phyloP scores from a whole-genome alignment of 2,797 vertebrate genomes.

The Notoglanidium macrostoma region DNA sequence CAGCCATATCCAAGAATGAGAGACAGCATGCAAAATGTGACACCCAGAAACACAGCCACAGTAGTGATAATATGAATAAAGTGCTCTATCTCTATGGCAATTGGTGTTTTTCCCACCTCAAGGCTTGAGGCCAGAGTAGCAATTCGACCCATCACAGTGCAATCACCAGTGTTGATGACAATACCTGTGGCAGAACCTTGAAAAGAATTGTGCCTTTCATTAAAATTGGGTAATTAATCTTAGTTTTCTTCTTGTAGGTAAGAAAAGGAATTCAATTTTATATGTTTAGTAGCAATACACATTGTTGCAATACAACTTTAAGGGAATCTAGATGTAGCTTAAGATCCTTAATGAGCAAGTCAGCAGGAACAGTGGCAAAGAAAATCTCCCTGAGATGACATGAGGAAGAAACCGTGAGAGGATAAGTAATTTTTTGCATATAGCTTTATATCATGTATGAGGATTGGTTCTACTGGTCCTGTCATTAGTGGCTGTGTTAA shows the following conservation, averaged over 20 bases:
- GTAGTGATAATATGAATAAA: constrained; percentile 97
- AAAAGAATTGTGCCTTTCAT: not conserved
- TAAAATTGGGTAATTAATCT: not conserved
- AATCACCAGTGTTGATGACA: constrained; percentile 93
- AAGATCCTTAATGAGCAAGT: not conserved
- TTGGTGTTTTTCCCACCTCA: constrained; percentile 92
- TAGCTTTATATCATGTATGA: not conserved
- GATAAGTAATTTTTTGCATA: not conserved
- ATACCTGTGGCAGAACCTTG: constrained; percentile 90
- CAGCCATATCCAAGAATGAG: constrained; percentile 93
- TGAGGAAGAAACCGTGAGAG: not conserved
- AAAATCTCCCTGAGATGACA: not conserved
- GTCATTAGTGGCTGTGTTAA: not conserved
- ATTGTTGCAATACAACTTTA: not conserved
- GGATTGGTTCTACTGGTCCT: not conserved
- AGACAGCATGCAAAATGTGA: constrained; percentile 90
- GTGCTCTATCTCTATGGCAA: constrained; percentile 91
- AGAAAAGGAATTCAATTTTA: not conserved
- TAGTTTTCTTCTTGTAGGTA: not conserved
- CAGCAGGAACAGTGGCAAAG: not conserved
- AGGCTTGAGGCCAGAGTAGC: constrained; percentile 91
- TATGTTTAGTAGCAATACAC: not conserved
- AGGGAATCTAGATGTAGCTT: not conserved
- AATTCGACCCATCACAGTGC: constrained; percentile 95
- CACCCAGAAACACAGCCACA: constrained; percentile 92